phyloP scores from a whole-genome alignment of 2,888 invertebrate species.

The Nephrotoma flavescens region DNA sequence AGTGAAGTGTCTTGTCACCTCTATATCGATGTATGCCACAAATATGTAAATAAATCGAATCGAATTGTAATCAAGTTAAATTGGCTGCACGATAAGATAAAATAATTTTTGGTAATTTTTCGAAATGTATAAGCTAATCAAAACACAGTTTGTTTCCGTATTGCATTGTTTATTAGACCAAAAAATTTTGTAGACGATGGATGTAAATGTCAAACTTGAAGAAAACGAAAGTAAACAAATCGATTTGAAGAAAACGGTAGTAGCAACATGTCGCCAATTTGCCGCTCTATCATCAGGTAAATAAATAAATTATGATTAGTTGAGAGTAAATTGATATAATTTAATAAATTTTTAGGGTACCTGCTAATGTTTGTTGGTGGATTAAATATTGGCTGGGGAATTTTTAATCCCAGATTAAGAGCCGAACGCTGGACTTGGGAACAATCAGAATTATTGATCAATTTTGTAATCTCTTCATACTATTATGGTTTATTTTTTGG shows the following conservation, averaged over 20 bases:
- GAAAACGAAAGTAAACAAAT: not conserved
- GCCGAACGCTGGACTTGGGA: not conserved
- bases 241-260: not conserved
- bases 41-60: not conserved
- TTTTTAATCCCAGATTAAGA: slow-evolving; percentile 6
- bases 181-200: not conserved
- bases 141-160: not conserved
- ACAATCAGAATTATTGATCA: not conserved
- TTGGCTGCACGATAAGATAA: not conserved
- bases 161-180: not conserved
- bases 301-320: not conserved
- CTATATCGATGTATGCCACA: too few relatives aligned
- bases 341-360: not conserved
- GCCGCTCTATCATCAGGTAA: not conserved
- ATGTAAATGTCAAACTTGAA: not conserved
- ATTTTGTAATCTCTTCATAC: slow-evolving; percentile 6
- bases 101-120: not conserved
- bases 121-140: not conserved
- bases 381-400: slow-evolving; percentile 7
- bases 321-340: too few relatives aligned
- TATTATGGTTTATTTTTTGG: slow-evolving; percentile 10
- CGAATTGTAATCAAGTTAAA: not conserved
- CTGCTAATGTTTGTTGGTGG: slow-evolving; percentile 6
- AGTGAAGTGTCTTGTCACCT: too few relatives aligned
- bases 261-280: not conserved